Conservation (phyloP, 2,113 vertebrate genomes). For the Enhydra lutris region DNA sequence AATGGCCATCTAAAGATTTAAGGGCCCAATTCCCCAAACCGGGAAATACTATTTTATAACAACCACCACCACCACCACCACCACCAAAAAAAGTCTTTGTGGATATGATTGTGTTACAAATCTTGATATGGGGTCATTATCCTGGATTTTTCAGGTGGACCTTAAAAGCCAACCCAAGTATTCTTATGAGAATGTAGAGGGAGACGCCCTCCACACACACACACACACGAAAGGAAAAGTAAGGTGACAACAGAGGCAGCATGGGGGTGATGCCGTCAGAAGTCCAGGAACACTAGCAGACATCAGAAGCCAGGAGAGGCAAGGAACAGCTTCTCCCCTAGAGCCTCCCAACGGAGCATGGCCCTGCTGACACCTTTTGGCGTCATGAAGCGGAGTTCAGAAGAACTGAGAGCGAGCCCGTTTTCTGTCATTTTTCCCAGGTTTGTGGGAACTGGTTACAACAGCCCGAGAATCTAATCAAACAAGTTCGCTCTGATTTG, state of each 20-base stretch:
- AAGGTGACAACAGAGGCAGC: neutral
- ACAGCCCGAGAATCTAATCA: neutral
- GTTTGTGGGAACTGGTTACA: neutral
- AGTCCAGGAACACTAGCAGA: neutral
- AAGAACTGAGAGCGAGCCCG: neutral
- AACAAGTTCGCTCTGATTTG: neutral
- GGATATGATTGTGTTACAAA: neutral
- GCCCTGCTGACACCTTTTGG: neutral
- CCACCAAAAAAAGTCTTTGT: neutral
- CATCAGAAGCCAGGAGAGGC: too few species aligned
- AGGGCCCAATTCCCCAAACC: neutral
- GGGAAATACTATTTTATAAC: neutral
- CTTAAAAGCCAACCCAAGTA: neutral
- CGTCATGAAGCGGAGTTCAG: neutral
- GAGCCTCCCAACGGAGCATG: neutral
- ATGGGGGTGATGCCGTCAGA: neutral
- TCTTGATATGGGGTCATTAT: neutral
- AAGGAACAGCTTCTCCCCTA: neutral
- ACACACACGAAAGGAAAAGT: neutral
- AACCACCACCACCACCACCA: too few species aligned
- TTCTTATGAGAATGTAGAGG: neutral
- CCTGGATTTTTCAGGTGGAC: neutral
- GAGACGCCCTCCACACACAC: rapidly evolving
- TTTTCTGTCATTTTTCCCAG: neutral
- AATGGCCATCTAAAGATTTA: neutral